A percentile compares a stretch with the other conserved stretches of the same genome.
Conservation (phyloP, 1,140 invertebrate genomes). For the Carposina sasakii region DNA sequence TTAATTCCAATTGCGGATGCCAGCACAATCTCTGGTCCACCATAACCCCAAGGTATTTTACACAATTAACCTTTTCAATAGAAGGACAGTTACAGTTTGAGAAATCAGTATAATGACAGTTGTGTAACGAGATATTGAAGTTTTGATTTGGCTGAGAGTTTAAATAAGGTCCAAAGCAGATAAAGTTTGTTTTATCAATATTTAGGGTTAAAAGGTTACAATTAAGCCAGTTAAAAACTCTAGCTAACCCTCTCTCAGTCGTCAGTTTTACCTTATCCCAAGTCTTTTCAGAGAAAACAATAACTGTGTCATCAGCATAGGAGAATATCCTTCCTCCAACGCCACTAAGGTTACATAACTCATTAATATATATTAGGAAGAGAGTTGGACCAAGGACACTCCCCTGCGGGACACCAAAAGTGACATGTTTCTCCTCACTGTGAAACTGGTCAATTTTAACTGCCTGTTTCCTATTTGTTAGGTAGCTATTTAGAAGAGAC, state of each 20-base stretch:
- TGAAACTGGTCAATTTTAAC: neutral
- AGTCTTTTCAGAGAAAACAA: neutral
- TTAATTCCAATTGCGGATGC: neutral
- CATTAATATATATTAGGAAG: conserved; percentile 8
- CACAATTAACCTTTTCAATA: neutral
- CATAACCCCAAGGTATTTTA: neutral
- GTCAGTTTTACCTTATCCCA: neutral
- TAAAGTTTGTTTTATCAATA: neutral
- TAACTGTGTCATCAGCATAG: neutral
- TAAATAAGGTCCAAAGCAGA: neutral
- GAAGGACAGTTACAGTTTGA: neutral
- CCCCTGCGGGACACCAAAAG: conserved; percentile 2
- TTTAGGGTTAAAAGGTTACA: too few species aligned
- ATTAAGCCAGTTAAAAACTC: too few species aligned
- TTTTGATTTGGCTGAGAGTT: neutral
- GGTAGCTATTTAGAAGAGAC: neutral
- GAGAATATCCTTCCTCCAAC: neutral
- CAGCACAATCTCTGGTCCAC: neutral
- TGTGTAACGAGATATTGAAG: neutral
- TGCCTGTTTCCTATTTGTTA: neutral
- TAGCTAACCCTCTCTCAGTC: too few species aligned
- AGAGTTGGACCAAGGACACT: neutral
- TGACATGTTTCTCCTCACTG: neutral
- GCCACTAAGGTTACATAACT: neutral
- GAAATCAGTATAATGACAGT: neutral